Conservation (phyloP, 2,797 vertebrate species). For the Chelmon rostratus region DNA sequence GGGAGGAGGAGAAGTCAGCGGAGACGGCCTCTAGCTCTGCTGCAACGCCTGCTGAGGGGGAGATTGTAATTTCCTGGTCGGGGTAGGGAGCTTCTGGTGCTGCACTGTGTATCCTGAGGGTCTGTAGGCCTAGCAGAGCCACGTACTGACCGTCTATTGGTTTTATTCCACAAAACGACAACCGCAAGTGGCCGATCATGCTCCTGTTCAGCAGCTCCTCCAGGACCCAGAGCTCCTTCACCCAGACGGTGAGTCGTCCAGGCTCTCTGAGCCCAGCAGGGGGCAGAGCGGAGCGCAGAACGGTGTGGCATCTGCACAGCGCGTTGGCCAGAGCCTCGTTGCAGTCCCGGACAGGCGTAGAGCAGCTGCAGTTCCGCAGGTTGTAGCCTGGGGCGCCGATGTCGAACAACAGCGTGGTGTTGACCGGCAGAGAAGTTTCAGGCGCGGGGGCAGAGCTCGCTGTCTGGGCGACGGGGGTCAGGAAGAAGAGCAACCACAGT, state of each 20-base stretch:
- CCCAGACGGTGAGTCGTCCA: constrained; percentile 68
- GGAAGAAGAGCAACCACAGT: constrained; percentile 57
- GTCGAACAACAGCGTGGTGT: constrained; percentile 76
- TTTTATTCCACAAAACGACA: constrained; percentile 73
- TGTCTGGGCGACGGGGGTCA: constrained; percentile 34
- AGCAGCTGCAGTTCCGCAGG: constrained; percentile 82
- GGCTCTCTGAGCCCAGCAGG: constrained; percentile 51
- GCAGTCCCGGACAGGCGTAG: constrained; percentile 58
- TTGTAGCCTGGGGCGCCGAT: constrained; percentile 48
- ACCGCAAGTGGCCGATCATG: constrained; percentile 63
- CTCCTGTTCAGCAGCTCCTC: constrained; percentile 77
- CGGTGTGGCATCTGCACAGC: constrained; percentile 73
- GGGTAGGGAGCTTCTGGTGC: constrained; percentile 43
- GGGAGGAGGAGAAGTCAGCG: constrained; percentile 40
- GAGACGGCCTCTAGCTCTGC: constrained; percentile 22
- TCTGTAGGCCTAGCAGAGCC: constrained; percentile 72
- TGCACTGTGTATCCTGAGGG: constrained; percentile 70
- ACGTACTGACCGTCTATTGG: constrained; percentile 58
- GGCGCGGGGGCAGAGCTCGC: constrained; percentile 15
- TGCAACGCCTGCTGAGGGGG: neutral
- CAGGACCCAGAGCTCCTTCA: constrained; percentile 75
- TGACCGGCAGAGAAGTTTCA: constrained; percentile 18
- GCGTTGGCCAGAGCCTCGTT: constrained; percentile 73
- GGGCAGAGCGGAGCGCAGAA: constrained; percentile 63
- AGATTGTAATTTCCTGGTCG: constrained; percentile 64